Evolutionary conservation across 2,797 vertebrate genomes (phyloP).

Genomic region (Psittacula echo): DNA sequence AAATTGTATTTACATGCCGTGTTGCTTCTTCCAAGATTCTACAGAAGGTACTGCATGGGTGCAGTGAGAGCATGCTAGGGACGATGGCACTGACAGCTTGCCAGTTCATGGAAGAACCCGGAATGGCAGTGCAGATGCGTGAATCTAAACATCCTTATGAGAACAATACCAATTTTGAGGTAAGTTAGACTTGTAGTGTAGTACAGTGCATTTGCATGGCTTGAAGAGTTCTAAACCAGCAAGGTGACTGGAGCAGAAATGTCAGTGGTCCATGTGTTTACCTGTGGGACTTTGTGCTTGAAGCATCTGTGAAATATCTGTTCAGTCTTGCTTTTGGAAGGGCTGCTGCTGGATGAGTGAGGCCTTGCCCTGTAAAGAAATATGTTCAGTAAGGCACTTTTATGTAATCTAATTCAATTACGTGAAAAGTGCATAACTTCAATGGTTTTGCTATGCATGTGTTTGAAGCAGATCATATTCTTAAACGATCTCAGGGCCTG

Average conservation of each 20-base stretch:
- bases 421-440: background rate
- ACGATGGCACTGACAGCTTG: slow-evolving; percentile 94
- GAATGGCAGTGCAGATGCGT: slow-evolving; percentile 90
- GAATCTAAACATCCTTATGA: slow-evolving; percentile 98
- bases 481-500: background rate
- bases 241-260: background rate
- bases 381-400: fast-evolving
- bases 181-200: background rate
- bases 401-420: background rate
- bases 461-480: background rate
- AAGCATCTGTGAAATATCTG: background rate
- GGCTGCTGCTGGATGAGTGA: background rate
- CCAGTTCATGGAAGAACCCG: slow-evolving; percentile 99
- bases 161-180: slow-evolving; percentile 97
- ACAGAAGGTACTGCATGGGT: slow-evolving; percentile 92
- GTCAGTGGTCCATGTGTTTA: fast-evolving
- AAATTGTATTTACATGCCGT: fast-evolving
- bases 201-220: fast-evolving
- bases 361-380: background rate
- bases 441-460: background rate
- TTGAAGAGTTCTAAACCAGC: background rate
- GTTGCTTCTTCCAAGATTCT: slow-evolving; percentile 84
- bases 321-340: background rate
- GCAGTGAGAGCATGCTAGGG: slow-evolving; percentile 89
- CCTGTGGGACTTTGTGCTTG: background rate